Conservation (phyloP, 2,113 vertebrate species). For the Paraplagusia blochii region DNA sequence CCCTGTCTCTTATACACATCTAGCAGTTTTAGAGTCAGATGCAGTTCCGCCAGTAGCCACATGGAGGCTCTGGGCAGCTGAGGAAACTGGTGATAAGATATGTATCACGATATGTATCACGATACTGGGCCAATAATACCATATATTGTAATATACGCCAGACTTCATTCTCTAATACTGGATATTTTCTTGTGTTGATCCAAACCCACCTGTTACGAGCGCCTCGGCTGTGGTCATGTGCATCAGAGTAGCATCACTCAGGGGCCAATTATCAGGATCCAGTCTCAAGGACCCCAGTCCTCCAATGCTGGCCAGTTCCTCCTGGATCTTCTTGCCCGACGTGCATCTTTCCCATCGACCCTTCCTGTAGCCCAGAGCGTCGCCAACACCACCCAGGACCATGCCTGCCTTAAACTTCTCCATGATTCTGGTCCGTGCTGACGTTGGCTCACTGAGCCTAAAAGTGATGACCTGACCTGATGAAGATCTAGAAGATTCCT, state of each 20-base stretch:
- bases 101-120: too few species aligned
- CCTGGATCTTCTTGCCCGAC: slow-evolving; percentile 81
- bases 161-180: too few species aligned
- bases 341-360: slow-evolving; percentile 77
- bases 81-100: too few species aligned
- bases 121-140: too few species aligned
- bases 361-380: slow-evolving; percentile 87
- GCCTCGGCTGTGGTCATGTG: slow-evolving; percentile 90
- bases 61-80: slow-evolving; percentile 58
- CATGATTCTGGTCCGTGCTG: slow-evolving; percentile 66
- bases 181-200: too few species aligned
- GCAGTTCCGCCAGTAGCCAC: slow-evolving; percentile 20
- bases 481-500: neutral
- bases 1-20: too few species aligned
- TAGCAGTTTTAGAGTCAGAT: slow-evolving; percentile 19
- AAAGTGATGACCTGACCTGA: neutral
- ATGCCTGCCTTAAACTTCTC: slow-evolving; percentile 92
- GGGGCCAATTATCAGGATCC: slow-evolving; percentile 85
- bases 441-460: neutral
- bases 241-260: slow-evolving; percentile 90
- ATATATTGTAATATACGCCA: too few species aligned
- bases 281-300: slow-evolving; percentile 83
- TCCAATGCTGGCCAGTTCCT: slow-evolving; percentile 81
- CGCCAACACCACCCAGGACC: slow-evolving; percentile 85
- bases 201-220: slow-evolving; percentile 91